Conservation (phyloP, 2,888 invertebrate genomes). For the Autographa gamma region DNA sequence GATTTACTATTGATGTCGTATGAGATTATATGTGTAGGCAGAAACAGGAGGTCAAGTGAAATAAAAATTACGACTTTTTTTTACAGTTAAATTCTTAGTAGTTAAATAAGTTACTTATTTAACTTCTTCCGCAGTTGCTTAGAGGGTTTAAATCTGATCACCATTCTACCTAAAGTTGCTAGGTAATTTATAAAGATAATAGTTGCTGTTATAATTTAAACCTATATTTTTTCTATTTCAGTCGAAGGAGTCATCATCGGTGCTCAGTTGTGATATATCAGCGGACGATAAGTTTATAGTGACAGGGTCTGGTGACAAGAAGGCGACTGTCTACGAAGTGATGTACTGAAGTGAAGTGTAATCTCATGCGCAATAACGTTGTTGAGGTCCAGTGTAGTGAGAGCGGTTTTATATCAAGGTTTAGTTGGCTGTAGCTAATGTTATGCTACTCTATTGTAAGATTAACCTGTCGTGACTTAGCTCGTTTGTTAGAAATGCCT, state of each 20-base stretch:
- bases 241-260: conserved; percentile 99
- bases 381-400: conserved; percentile 69
- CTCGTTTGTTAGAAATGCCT: not conserved
- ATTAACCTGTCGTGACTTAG: conserved; percentile 15
- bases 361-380: conserved; percentile 65
- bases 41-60: no score
- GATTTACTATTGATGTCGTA: no score
- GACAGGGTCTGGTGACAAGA: conserved; percentile 99
- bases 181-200: no score
- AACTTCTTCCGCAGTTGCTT: no score
- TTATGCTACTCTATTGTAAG: conserved; percentile 37
- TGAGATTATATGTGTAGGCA: no score
- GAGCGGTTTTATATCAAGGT: conserved; percentile 58
- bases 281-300: conserved; percentile 99
- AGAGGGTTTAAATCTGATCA: no score
- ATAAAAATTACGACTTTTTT: no score
- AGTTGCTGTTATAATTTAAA: not conserved
- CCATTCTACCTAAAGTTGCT: no score
- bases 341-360: conserved; percentile 90
- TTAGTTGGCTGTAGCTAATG: conserved; percentile 60
- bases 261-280: conserved; percentile 99
- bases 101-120: no score
- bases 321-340: conserved; percentile 99
- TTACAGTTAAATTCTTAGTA: no score
- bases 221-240: conserved; percentile 80